These are phyloP conservation scores for Parauchenoglanis ngamensis DNA, from an alignment of 2,797 vertebrate species.

Conservation along the genomic window DNA sequence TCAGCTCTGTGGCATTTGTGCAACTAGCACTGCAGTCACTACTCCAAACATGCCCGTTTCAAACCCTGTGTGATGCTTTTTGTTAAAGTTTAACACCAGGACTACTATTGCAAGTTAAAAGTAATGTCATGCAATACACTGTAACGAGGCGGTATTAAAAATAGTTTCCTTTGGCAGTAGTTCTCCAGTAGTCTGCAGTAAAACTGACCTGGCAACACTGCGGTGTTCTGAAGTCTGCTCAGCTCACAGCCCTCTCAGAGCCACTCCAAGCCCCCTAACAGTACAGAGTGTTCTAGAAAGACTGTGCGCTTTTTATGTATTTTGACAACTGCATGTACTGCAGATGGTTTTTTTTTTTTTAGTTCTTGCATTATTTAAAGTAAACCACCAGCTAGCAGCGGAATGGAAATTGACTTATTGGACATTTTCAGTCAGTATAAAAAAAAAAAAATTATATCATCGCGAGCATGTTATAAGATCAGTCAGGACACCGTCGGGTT, in stretches of 20 bases:
- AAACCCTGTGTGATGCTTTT: neutral
- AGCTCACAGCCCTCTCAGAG: neutral
- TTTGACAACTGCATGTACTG: neutral
- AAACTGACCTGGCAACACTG: neutral
- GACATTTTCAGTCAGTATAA: no score
- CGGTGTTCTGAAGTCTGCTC: slow-evolving; percentile 1
- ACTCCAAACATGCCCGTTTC: neutral
- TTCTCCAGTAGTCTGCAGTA: neutral
- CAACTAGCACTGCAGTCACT: neutral
- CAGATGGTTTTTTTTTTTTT: neutral
- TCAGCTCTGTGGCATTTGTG: neutral
- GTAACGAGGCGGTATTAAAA: neutral
- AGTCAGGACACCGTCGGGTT: no score
- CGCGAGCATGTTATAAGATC: no score
- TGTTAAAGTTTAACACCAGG: neutral
- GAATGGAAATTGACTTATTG: no score
- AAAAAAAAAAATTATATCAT: no score
- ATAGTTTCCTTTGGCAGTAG: slow-evolving; percentile 7
- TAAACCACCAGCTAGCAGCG: no score
- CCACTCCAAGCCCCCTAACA: neutral
- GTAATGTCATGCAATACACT: neutral
- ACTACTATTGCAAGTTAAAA: neutral
- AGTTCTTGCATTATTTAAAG: neutral
- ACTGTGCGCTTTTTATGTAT: neutral
- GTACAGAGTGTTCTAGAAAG: slow-evolving; percentile 1